These are phyloP conservation scores for Sthenelais limicola DNA, from an alignment of 2,888 invertebrate species.

Conservation along the genomic window DNA sequence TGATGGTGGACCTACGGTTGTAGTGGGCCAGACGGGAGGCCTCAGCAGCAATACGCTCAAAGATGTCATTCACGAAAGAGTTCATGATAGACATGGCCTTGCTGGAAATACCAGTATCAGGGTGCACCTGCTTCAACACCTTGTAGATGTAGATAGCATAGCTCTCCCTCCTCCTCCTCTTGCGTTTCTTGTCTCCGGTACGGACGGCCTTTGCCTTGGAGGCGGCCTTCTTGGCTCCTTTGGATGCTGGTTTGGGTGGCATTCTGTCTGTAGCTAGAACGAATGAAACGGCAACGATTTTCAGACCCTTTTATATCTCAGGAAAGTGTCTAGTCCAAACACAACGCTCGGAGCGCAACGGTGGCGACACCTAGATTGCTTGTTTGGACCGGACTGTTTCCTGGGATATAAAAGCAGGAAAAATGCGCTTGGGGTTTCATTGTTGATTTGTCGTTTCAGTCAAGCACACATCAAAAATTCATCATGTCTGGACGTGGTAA, in stretches of 20 bases:
- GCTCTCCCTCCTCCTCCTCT: conserved; percentile 57
- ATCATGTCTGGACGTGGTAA: conserved; percentile 66
- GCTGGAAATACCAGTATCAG: conserved; percentile 63
- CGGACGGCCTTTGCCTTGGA: conserved; percentile 55
- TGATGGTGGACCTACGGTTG: conserved; percentile 63
- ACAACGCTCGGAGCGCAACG: too few species aligned
- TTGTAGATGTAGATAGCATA: conserved; percentile 63
- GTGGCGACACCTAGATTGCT: too few species aligned
- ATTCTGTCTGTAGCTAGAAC: conserved; percentile 40
- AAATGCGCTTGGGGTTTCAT: too few species aligned
- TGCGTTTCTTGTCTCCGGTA: conserved; percentile 60
- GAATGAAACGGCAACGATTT: too few species aligned
- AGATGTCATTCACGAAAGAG: conserved; percentile 66
- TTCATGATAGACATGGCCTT: conserved; percentile 58
- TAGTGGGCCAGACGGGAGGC: conserved; percentile 61
- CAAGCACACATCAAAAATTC: not conserved
- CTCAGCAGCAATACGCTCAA: conserved; percentile 65
- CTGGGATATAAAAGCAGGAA: too few species aligned
- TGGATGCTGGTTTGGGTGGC: conserved; percentile 53
- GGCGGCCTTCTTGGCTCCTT: conserved; percentile 59
- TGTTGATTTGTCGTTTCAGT: conserved; percentile 1
- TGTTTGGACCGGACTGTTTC: too few species aligned
- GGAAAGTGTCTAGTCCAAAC: too few species aligned
- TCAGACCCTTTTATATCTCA: too few species aligned
- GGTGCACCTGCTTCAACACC: conserved; percentile 66